phyloP scores from a whole-genome alignment of 2,797 vertebrate species.

The Halcyon badia region DNA sequence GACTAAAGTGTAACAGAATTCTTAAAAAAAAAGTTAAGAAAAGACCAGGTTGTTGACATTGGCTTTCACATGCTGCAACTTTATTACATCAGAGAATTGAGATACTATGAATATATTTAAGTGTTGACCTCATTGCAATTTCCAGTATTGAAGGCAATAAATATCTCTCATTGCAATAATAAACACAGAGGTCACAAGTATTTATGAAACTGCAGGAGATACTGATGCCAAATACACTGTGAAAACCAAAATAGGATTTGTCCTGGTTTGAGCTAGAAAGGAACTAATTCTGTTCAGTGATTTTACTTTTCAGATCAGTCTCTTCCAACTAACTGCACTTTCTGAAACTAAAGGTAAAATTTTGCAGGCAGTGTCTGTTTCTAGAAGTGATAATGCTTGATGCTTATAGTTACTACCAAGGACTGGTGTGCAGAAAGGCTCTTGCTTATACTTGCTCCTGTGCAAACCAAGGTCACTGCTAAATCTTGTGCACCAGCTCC shows the following conservation, averaged over 20 bases:
- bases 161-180: background rate
- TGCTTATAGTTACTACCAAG: background rate
- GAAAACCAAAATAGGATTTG: background rate
- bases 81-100: conserved; percentile 14
- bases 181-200: background rate
- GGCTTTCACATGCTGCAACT: background rate
- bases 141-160: conserved; percentile 23
- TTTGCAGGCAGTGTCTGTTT: background rate
- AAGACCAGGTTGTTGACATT: background rate
- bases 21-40: background rate
- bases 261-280: background rate
- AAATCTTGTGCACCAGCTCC: background rate
- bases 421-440: background rate
- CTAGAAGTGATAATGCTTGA: background rate
- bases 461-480: background rate
- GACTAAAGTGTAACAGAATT: background rate
- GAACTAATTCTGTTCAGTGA: background rate
- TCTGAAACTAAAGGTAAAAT: background rate
- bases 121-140: conserved; percentile 18
- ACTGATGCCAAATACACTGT: background rate
- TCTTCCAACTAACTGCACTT: background rate
- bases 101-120: background rate
- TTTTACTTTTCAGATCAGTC: background rate
- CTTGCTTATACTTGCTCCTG: background rate
- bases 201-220: background rate